phyloP scores from a whole-genome alignment of 2,888 invertebrate genomes.

The Heliconius hortense region DNA sequence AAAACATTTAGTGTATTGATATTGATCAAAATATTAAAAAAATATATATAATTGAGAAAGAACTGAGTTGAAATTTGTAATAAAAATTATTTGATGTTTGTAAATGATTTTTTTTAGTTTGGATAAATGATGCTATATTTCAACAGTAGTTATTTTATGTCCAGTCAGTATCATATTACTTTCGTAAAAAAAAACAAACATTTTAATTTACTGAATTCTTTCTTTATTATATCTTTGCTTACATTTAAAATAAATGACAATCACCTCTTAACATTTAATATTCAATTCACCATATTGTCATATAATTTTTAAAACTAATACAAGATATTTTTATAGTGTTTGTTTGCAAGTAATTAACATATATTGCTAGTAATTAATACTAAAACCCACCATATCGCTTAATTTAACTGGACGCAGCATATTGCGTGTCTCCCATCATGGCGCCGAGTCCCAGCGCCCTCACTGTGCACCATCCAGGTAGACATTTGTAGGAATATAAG shows the following conservation, averaged over 20 bases:
- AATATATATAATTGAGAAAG: background rate
- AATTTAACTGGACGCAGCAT: conserved; percentile 83
- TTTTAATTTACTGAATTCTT: background rate
- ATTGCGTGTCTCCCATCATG: conserved; percentile 86
- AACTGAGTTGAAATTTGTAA: background rate
- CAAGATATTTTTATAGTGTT: no score
- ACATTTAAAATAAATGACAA: background rate
- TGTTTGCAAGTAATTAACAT: background rate
- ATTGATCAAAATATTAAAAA: background rate
- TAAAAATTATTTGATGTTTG: background rate
- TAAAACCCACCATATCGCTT: background rate
- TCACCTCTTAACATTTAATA: background rate
- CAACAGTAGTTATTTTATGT: background rate
- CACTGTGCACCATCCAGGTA: conserved; percentile 86
- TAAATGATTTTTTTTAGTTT: no score
- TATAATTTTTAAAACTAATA: no score
- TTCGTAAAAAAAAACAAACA: no score
- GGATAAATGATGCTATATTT: background rate
- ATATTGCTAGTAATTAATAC: conserved; percentile 14
- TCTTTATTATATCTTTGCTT: background rate
- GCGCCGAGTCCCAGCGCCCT: conserved; percentile 86
- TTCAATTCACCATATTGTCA: background rate
- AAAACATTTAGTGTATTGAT: background rate
- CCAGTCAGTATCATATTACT: no score
- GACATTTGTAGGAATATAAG: conserved; percentile 45